A percentile compares a stretch with the other conserved stretches of the same genome.
phyloP scores from a whole-genome alignment of 2,888 invertebrate species.

The Nemoura dubitans region DNA sequence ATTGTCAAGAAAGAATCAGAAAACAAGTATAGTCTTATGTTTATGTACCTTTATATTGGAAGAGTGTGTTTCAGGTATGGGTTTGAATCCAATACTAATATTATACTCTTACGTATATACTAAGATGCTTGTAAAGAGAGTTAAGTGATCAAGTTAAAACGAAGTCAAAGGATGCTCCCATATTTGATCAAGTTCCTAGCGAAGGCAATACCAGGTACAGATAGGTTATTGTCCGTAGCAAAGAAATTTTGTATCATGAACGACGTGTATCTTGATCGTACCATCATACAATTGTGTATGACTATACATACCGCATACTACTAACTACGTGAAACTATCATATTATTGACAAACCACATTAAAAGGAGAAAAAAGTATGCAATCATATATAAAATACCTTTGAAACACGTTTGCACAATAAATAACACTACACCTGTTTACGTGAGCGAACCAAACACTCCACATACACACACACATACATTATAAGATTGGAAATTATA shows the following conservation, averaged over 20 bases:
- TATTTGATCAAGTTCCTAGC: slow-evolving; percentile 22
- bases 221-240: neutral
- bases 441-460: neutral
- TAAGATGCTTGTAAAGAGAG: neutral
- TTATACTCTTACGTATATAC: no score
- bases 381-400: slow-evolving; percentile 21
- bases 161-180: neutral
- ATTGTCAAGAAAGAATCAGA: neutral
- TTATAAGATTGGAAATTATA: slow-evolving; percentile 23
- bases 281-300: neutral
- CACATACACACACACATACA: slow-evolving; percentile 7
- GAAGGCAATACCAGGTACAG: slow-evolving; percentile 26
- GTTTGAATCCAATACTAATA: no score
- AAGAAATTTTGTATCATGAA: neutral
- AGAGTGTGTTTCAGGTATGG: neutral
- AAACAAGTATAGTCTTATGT: neutral
- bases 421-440: slow-evolving; percentile 20
- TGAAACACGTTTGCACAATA: slow-evolving; percentile 31
- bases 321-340: slow-evolving; percentile 1
- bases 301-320: neutral
- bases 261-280: neutral
- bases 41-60: neutral
- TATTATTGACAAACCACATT: neutral
- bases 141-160: neutral
- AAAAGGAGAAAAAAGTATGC: neutral